Evolutionary conservation across 2,888 invertebrate genomes (phyloP).

Genomic region (Lydus trimaculatus): DNA sequence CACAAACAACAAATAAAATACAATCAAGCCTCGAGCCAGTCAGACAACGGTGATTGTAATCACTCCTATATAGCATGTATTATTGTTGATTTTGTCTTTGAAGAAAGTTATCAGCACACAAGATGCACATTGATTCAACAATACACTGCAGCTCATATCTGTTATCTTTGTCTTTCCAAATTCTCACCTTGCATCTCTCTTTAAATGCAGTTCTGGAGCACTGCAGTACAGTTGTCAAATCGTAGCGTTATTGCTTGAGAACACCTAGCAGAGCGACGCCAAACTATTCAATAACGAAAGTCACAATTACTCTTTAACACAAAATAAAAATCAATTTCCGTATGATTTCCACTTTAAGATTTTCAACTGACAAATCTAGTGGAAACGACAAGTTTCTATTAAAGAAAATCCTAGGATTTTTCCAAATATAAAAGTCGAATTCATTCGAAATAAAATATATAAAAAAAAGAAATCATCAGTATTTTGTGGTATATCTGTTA

Average conservation of each 20-base stretch:
- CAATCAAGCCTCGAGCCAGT: slow-evolving; percentile 20
- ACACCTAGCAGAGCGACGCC: slow-evolving; percentile 46
- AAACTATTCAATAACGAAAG: slow-evolving; percentile 53
- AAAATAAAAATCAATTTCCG: slow-evolving; percentile 57
- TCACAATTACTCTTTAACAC: slow-evolving; percentile 55
- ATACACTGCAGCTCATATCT: slow-evolving; percentile 51
- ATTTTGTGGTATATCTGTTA: background rate
- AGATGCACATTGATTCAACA: slow-evolving; percentile 30
- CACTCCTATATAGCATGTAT: slow-evolving; percentile 37
- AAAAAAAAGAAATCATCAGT: background rate
- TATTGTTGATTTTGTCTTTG: slow-evolving; percentile 43
- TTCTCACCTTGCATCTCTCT: background rate
- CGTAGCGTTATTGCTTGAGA: slow-evolving; percentile 36
- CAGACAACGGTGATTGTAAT: slow-evolving; percentile 33
- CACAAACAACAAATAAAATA: background rate
- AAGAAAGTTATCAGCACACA: slow-evolving; percentile 45
- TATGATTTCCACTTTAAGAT: slow-evolving; percentile 49
- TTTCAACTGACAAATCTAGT: slow-evolving; percentile 12
- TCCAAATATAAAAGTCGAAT: background rate
- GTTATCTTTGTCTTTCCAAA: slow-evolving; percentile 28
- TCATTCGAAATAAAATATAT: background rate
- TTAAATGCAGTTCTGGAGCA: slow-evolving; percentile 45
- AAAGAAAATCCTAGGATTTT: background rate
- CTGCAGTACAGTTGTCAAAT: slow-evolving; percentile 49
- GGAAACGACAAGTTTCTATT: slow-evolving; percentile 4